Base-by-base conservation (phyloP, 2,797 vertebrate species). In the Megalops cyprinoides region DNA sequence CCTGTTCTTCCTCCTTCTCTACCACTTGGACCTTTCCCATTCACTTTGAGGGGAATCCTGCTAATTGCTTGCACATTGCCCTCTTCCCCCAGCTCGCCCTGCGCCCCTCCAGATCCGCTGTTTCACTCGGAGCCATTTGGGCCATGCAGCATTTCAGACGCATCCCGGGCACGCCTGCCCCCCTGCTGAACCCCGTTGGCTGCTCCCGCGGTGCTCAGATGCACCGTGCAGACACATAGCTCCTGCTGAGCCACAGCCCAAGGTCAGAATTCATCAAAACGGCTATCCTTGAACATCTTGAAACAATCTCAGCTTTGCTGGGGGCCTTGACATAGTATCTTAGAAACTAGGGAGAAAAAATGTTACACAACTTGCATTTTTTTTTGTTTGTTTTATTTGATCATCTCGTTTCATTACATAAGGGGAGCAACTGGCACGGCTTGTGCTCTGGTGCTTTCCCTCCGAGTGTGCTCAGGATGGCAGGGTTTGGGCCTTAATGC, bases 1-100 rank as follows among this genome's bases (percentile, higher is more conserved):
- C 51, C 3, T 10, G 0, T 14, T 14, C 14, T 53, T 3, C 20
- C 14, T 8, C 14, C 9, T 3, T 18, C 20, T 56, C 53, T n/a
- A 18, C 18, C 44, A 9, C 53, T 55, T 79, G 42, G 69, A n/a
- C 25, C 39, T 56, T 46, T 48, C 73, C 34, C 65, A 15, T 62
- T 51, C 82, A 79, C 86, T 82, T 86, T 84, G 83, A 0, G 88
- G 90, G 88, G 90, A 90, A 90, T 91, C 91, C 91, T 91, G 87
- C 90, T 93, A 93, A 93, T 93, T 92, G 90, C 87, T 91, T 89
- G 86, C 91, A 92, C 88, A 90, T 92, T 92, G 85, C 74, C 86
- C 28, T 87, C 82, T 88, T 90, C 88, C 89, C 89, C 86, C 1
- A 49, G 84, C 67, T 23, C 39, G 18, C 5, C 86, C 89, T 34